Conservation (phyloP, 1,140 invertebrate species). For the Calephelis nemesis region DNA sequence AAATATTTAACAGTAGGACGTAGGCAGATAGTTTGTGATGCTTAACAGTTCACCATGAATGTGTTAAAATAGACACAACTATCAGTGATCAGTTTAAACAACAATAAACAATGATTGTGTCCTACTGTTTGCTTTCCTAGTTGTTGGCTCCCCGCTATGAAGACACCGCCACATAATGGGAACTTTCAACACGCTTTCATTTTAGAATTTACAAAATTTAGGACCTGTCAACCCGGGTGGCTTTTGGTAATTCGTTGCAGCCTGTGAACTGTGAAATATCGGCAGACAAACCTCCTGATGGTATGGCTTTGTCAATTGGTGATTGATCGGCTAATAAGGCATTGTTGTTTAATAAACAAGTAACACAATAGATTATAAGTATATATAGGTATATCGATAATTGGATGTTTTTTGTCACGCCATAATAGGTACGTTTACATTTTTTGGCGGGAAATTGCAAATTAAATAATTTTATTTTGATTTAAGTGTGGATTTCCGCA, state of each 20-base stretch:
- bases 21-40: no score
- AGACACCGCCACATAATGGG: background rate
- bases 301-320: background rate
- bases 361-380: no score
- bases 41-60: no score
- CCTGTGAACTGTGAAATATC: constrained; percentile 6
- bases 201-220: background rate
- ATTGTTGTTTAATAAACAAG: no score
- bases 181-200: constrained; percentile 3
- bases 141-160: background rate
- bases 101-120: background rate
- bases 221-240: constrained; percentile 4
- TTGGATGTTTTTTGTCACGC: no score
- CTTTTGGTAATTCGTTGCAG: background rate
- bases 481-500: no score
- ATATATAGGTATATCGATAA: no score
- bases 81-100: background rate
- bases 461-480: no score
- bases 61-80: background rate
- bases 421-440: no score
- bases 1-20: no score
- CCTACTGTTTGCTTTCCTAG: constrained; percentile 1
- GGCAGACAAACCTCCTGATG: background rate
- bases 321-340: background rate
- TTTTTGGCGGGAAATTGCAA: no score